phyloP scores from a whole-genome alignment of 2,888 invertebrate species.

The Drosophila phalerata region DNA sequence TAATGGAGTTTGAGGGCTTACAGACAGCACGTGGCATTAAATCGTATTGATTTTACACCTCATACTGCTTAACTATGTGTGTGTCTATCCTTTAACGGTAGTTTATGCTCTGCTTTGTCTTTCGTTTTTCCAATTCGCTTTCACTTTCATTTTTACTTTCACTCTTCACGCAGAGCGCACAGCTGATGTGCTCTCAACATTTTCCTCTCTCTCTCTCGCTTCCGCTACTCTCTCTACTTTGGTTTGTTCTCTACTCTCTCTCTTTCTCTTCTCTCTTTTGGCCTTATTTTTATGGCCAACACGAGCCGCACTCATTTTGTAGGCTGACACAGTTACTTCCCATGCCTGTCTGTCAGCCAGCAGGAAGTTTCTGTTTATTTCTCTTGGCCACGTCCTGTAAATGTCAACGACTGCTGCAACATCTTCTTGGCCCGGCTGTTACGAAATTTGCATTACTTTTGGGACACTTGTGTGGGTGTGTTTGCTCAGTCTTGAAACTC shows the following conservation, averaged over 20 bases:
- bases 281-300: slow-evolving; percentile 73
- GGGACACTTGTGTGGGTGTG: neutral
- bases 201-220: neutral
- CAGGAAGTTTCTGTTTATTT: slow-evolving; percentile 37
- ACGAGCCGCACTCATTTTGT: slow-evolving; percentile 67
- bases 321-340: slow-evolving; percentile 33
- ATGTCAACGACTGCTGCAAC: slow-evolving; percentile 59
- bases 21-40: slow-evolving; percentile 54
- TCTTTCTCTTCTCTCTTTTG: slow-evolving; percentile 26
- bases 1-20: slow-evolving; percentile 25
- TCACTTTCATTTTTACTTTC: slow-evolving; percentile 29
- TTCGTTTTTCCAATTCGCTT: slow-evolving; percentile 20
- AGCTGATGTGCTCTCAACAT: slow-evolving; percentile 40
- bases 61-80: slow-evolving; percentile 17
- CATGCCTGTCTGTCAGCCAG: slow-evolving; percentile 19
- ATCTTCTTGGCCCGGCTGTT: slow-evolving; percentile 32
- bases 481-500: neutral
- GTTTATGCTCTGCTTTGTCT: slow-evolving; percentile 27
- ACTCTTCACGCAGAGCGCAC: slow-evolving; percentile 19
- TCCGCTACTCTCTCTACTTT: neutral
- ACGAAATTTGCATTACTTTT: slow-evolving; percentile 39
- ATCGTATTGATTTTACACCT: slow-evolving; percentile 75
- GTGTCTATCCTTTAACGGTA: slow-evolving; percentile 56
- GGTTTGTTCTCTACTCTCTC: neutral
- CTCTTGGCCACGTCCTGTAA: slow-evolving; percentile 27